Evolutionary conservation across 2,797 vertebrate genomes (phyloP), one percentile per base, ranked within the genome.

Genomic region (Ctenosaura bakeri): DNA sequence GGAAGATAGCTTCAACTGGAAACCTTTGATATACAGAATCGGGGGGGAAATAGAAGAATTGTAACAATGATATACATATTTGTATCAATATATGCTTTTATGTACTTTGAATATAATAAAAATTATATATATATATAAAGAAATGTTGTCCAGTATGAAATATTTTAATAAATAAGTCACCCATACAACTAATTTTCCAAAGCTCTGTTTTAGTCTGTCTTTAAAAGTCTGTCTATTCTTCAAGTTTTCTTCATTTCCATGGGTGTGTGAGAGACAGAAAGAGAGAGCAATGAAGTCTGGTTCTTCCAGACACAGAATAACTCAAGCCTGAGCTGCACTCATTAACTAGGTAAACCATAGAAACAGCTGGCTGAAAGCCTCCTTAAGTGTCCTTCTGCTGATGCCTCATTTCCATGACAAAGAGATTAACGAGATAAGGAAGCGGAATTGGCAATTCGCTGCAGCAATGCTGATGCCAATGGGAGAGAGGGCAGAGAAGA

Each of bases 361-460:
- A 83, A 90, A 83, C 79, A 90, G 89, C 89, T 87, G 89, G 80
- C 81, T 77, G 80, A 78, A 59, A 77, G 50, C 85, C 71, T 83
- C 22, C 79, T 90, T 87, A 87, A 90, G 56, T 3, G 76, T 92
- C 92, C 92, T 0, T 0, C 83, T 56, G 91, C 71, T 88, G 90
- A 90, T 62, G 26, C 90, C 78, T 85, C 83, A 83, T 92, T 95
- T 95, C 90, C 80, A 93, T 93, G 91, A 90, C 83, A 93, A 93
- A 93, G 88, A 89, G 88, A 95, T 82, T 93, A 87, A 95, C 84
- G 81, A 64, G 86, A 89, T 90, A 92, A 79, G 62, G 76, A 94
- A 92, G 92, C 4, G 80, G 92, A 89, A 86, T 83, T 16, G 87
- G 92, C 82, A 93, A 32, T 14, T 87, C 52, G 32, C 77, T 91